Base-by-base conservation (phyloP, 2,797 vertebrate species). In the Myotis planiceps region DNA sequence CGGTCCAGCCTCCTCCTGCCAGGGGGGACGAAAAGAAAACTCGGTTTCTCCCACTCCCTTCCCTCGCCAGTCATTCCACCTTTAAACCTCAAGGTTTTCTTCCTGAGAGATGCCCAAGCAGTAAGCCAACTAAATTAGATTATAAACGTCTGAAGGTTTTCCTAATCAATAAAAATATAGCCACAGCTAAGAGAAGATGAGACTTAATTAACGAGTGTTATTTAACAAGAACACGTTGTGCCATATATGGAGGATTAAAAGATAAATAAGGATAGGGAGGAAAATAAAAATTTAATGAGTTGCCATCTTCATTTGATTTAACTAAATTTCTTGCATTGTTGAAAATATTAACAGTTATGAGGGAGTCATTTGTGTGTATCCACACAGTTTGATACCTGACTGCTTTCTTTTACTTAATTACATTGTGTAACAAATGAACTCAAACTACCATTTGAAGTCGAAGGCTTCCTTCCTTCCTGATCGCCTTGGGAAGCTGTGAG, bases 211-310 rank as follows among this genome's bases (percentile, higher is more conserved):
- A 71, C 63, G 51, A 93, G 94, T 96, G 96, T 97, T 97, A 97
- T 97, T 98, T 98, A 98, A 97, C 37, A 9, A 92, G 96, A 98
- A 97, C 97, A 97, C 97, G 94, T 92, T 92, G 94, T 66, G 91
- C 76, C 93, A 58, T 63, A 68, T 74, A 94, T 6, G 18, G 88
- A 94, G 97, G 97, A 97, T 72, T 96, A 96, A 98, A 96, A 97
- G 97, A 98, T 94, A 97, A 96, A 97, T 96, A 98, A 42, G 78
- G 97, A 97, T 75, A 83, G 92, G 93, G 87, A 47, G 87, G 82
- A 97, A 97, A 97, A 97, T 88, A 34, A 94, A 94, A 76, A 95
- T 98, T 97, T 96, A 98, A 98, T 97, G 98, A 97, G 92, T 79
- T 89, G 92, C 72, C 72, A 18, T 74, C 71, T 97, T 96, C 69